Base-by-base conservation (phyloP, 2,888 invertebrate genomes). In the Epinotia demarniana region DNA sequence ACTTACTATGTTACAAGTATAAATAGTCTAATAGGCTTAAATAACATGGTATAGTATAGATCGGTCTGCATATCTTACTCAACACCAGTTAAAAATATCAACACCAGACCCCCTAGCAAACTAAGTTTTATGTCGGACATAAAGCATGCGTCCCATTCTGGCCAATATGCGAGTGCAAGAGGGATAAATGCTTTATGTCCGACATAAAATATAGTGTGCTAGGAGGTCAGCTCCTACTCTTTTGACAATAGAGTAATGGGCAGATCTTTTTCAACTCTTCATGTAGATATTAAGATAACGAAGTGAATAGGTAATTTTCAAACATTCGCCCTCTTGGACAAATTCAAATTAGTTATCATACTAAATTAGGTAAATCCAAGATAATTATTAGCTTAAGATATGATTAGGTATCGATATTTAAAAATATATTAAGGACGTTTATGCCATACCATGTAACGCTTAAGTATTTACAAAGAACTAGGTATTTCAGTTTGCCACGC, bases 1-100 rank as follows among this genome's bases (percentile, higher is more conserved):
- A 66, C 23, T 66, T 66, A 66, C n/a, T 46, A 27, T 8, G 16
- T 46, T 13, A 63, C 11, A 49, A 64, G 49, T 64, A 49, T 9
- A 13, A 27, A 23, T 27, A 16, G 27, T 49, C 18, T 12, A 1
- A 2, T 27, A 19, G 46, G 64, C 64, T 64, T 43, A 43, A 46
- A 23, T 9, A 18, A 23, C 9, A 27, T 3, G 23, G 23, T 27
- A 27, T 27, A 27, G 23, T 27, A 27, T 49, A 49, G 1, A 16
- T 49, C 4, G 16, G 49, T 16, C 16, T 13, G 16, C 16, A 49
- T 49, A 49, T 16, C 49, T 49, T 16, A 13, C 49, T 16, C 16
- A 5, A 49, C n/a, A n/a, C n/a, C n/a, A n/a, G n/a, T n/a, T n/a
- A 49, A 49, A 49, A 49, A 16, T 13, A 49, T 49, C 49, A 49